Base-by-base conservation (phyloP, 2,797 vertebrate genomes). In the Diplodus sargus region DNA sequence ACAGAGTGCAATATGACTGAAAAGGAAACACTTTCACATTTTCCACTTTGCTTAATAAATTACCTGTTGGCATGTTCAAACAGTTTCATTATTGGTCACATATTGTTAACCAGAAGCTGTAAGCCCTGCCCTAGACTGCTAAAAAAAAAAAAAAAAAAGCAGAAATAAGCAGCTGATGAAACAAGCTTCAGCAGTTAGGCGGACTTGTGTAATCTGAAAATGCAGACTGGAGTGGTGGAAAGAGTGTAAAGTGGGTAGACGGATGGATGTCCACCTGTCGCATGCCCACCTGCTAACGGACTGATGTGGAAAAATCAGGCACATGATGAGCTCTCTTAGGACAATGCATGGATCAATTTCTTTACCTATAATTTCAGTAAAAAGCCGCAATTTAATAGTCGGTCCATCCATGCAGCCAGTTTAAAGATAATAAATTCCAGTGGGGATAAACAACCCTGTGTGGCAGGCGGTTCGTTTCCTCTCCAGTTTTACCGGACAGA, bases 401-500 rank as follows among this genome's bases (percentile, higher is more conserved):
- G 47, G 14, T 68, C 30, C 28, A 58, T 2, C 6, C 18, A 45
- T 4, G 25, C 4, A 51, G 16, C 12, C 78, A 69, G 69, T 56
- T 89, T 84, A 73, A 63, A 61, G 66, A 20, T 56, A 60, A 63
- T 51, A n/a, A 87, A 88, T 86, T 83, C 88, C 85, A 10, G 13
- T 39, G 72, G 69, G 84, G 87, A 90, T 89, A 89, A 91, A 85
- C 81, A 84, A 47, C 22, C 59, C 34, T 6, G 48, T 53, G 30
- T 15, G 14, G 15, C 3, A 0, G 34, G n/a, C 59, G 51, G 74
- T 28, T 45, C 20, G 18, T 43, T 74, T 74, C 52, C 64, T 58
- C 43, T 64, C 39, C 4, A n/a, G 63, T 23, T 71, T 42, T 0
- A 7, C 47, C 45, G 20, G 0, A 52, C 34, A n/a, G 51, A 66